Conservation (phyloP, 2,797 vertebrate species). For the Halcyon leucocephala region DNA sequence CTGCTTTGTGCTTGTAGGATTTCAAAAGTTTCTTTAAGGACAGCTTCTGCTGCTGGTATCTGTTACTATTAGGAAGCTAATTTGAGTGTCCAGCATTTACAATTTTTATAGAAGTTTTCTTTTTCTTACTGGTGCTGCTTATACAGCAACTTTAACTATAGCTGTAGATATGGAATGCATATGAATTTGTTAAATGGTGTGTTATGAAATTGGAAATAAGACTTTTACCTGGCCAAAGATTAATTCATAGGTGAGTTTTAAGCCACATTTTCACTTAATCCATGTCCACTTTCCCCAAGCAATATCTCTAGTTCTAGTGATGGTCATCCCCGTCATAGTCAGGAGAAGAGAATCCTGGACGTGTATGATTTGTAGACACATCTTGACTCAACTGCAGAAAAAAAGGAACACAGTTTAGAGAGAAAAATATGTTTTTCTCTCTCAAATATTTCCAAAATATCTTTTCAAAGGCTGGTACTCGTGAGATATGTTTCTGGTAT, state of each 20-base stretch:
- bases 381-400: neutral
- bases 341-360: neutral
- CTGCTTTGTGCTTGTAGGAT: neutral
- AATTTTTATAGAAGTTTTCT: neutral
- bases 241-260: neutral
- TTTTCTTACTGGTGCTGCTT: neutral
- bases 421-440: neutral
- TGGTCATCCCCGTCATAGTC: neutral
- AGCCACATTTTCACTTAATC: neutral
- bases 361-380: neutral
- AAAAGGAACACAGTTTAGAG: neutral
- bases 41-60: neutral
- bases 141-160: neutral
- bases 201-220: neutral
- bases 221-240: neutral
- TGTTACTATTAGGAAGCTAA: neutral
- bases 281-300: neutral
- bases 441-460: neutral
- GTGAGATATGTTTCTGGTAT: neutral
- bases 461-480: neutral
- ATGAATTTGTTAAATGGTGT: neutral
- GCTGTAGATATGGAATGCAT: neutral
- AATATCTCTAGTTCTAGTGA: neutral
- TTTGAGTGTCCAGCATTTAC: neutral
- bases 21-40: neutral